Evolutionary conservation across 2,113 vertebrate genomes (phyloP).

Genomic region (Scalopus aquaticus): DNA sequence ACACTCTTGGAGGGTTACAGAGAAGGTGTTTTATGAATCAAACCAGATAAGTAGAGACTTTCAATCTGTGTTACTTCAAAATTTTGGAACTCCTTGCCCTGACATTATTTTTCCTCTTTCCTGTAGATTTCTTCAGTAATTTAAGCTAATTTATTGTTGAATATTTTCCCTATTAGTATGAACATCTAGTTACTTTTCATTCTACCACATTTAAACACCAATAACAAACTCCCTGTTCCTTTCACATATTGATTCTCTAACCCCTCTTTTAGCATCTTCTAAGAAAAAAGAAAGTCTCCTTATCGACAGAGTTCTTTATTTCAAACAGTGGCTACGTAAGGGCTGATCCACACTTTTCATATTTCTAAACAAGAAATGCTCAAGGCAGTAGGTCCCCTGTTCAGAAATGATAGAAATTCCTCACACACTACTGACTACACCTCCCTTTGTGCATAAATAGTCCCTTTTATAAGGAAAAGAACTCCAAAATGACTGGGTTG

Average conservation of each 20-base stretch:
- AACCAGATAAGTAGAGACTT: not conserved
- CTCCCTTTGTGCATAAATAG: not conserved
- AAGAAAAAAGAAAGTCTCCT: not conserved
- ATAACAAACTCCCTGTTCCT: not conserved
- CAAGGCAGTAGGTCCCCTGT: not conserved
- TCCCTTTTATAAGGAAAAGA: not conserved
- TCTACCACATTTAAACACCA: not conserved
- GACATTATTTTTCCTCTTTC: not conserved
- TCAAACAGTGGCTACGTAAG: not conserved
- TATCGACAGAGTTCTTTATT: not conserved
- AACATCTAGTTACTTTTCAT: not conserved
- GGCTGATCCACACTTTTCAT: not conserved
- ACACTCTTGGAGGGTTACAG: not conserved
- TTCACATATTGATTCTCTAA: not conserved
- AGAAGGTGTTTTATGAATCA: not conserved
- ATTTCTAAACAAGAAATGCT: not conserved
- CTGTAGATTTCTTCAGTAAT: not conserved
- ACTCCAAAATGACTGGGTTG: not conserved
- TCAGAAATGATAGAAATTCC: not conserved
- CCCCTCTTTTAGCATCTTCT: not conserved
- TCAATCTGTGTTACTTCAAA: not conserved
- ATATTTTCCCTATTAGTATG: not conserved
- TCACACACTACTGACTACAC: not conserved
- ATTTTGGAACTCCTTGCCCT: not conserved
- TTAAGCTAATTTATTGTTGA: not conserved